These are phyloP conservation scores for Oikopleura albicans DNA, from an alignment of 23 tunicate genomes.

Conservation along the genomic window DNA sequence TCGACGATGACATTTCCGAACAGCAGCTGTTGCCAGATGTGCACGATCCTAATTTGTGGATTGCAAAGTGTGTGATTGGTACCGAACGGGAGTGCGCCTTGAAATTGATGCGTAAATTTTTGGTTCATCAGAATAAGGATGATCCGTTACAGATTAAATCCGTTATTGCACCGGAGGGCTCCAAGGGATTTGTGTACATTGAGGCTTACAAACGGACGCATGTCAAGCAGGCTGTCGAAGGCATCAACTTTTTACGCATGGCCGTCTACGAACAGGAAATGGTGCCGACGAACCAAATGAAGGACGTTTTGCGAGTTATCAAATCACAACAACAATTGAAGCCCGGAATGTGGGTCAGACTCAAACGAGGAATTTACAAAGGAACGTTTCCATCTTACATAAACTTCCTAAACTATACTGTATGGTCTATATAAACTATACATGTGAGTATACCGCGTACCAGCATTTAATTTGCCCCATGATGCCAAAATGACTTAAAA, in stretches of 20 bases:
- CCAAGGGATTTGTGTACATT: conserved; percentile 80
- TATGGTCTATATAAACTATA: no score
- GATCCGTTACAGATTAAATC: conserved; percentile 81
- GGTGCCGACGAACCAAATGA: conserved; percentile 98
- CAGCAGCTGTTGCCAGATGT: conserved; percentile 86
- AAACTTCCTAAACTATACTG: no score
- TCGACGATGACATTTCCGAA: conserved; percentile 71
- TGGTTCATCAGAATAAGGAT: conserved; percentile 58
- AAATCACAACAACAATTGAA: conserved; percentile 43
- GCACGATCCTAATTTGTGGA: conserved; percentile 93
- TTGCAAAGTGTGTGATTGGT: conserved; percentile 75
- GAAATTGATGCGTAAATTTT: conserved; percentile 70
- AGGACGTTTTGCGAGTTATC: conserved; percentile 72
- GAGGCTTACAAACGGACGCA: conserved; percentile 91
- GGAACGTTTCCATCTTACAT: no score
- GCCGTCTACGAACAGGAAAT: conserved; percentile 80
- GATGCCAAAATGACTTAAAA: no score
- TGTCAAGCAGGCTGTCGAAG: conserved; percentile 91
- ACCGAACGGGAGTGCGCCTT: conserved; percentile 54
- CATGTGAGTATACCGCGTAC: no score
- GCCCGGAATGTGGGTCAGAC: conserved; percentile 79
- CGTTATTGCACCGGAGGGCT: conserved; percentile 71
- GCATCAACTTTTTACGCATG: conserved; percentile 48
- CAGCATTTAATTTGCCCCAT: no score
- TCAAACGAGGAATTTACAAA: conserved; percentile 72